Conservation (phyloP, 2,888 invertebrate species). For the Idaea aversata region DNA sequence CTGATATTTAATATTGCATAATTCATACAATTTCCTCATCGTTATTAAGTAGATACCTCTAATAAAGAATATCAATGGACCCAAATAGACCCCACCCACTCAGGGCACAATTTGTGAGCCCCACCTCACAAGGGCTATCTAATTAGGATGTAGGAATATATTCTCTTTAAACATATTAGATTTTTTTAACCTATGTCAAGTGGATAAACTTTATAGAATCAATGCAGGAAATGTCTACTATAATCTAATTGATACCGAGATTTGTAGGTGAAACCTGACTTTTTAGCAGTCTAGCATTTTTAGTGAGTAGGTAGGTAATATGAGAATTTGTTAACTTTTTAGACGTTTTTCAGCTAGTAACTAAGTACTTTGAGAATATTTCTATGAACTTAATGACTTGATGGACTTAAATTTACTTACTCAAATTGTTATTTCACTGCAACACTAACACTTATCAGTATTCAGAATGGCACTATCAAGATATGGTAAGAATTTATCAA, state of each 20-base stretch:
- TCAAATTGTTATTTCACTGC: neutral
- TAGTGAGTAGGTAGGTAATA: neutral
- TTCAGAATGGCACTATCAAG: constrained; percentile 29
- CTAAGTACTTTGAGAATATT: neutral
- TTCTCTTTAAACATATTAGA: neutral
- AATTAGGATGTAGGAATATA: neutral
- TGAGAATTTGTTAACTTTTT: neutral
- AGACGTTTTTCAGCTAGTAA: neutral
- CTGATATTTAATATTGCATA: too few relatives aligned
- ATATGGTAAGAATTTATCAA: constrained; percentile 19
- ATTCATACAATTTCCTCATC: neutral
- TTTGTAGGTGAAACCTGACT: too few relatives aligned
- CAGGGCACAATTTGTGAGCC: neutral
- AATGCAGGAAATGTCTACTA: too few relatives aligned
- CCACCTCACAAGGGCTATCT: neutral
- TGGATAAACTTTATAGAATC: too few relatives aligned
- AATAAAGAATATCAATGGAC: neutral
- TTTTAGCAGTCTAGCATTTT: too few relatives aligned
- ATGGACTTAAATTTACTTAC: too few relatives aligned
- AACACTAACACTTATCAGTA: constrained; percentile 22
- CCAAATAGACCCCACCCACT: neutral
- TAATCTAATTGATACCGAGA: too few relatives aligned
- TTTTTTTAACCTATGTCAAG: too few relatives aligned
- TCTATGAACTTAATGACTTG: too few relatives aligned
- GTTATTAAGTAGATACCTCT: neutral